Percentiles rank a stretch among this genome's conserved stretches.
phyloP scores from a whole-genome alignment of 1,140 invertebrate species.

The Drosophila tropicalis region DNA sequence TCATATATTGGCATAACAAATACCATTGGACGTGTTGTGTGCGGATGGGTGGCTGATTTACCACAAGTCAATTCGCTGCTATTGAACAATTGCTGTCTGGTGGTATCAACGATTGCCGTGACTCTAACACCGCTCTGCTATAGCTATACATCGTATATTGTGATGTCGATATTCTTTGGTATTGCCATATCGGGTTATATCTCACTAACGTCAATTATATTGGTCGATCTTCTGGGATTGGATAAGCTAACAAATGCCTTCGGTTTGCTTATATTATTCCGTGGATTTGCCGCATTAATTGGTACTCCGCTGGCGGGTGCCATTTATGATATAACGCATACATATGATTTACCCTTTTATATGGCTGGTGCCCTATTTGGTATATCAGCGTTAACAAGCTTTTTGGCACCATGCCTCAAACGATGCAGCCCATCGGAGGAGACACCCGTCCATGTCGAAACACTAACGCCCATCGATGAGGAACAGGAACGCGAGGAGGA shows the following conservation, averaged over 20 bases:
- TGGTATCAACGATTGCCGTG: conserved; percentile 94
- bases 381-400: conserved; percentile 92
- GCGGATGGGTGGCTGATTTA: conserved; percentile 93
- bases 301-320: conserved; percentile 92
- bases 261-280: conserved; percentile 96
- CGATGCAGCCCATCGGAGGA: conserved; percentile 84
- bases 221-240: conserved; percentile 97
- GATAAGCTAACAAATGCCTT: conserved; percentile 98
- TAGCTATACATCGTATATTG: conserved; percentile 90
- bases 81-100: conserved; percentile 96
- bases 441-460: conserved; percentile 87
- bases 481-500: conserved; percentile 88
- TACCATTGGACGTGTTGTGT: conserved; percentile 93
- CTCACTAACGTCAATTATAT: conserved; percentile 98
- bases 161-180: conserved; percentile 96
- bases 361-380: conserved; percentile 95
- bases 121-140: conserved; percentile 92
- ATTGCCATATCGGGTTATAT: conserved; percentile 98
- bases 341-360: conserved; percentile 95
- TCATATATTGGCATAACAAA: conserved; percentile 98
- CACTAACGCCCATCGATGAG: conserved; percentile 91
- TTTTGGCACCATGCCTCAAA: conserved; percentile 91
- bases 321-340: conserved; percentile 93
- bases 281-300: conserved; percentile 95
- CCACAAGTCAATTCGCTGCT: conserved; percentile 94